phyloP scores from a whole-genome alignment of 2,113 vertebrate genomes.

The Maccullochella peelii region DNA sequence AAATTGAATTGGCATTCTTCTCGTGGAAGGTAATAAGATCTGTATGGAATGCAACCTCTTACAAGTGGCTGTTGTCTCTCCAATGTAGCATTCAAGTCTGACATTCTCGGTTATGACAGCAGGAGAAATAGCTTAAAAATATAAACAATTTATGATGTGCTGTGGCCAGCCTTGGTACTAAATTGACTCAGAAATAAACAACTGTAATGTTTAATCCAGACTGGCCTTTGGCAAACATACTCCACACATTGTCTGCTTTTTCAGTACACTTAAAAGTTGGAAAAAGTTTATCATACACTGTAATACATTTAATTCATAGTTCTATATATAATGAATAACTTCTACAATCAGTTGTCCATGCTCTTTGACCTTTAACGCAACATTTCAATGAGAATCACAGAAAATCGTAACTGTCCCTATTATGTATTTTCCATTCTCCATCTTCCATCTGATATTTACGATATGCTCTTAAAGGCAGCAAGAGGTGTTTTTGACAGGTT shows the following conservation, averaged over 20 bases:
- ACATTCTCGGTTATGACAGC: conserved; percentile 12
- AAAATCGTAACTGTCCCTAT: background rate
- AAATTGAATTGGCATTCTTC: conserved; percentile 49
- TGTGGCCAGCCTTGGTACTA: background rate
- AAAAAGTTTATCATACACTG: background rate
- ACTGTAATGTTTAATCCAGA: conserved; percentile 4
- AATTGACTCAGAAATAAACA: conserved; percentile 32
- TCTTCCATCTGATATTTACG: background rate
- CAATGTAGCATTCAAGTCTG: background rate
- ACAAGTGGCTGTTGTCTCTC: conserved; percentile 33
- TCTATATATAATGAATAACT: background rate
- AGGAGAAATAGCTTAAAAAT: background rate
- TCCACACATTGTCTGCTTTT: background rate
- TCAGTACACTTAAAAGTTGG: background rate
- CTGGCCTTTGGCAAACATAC: conserved; percentile 1
- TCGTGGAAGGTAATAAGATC: conserved; percentile 38
- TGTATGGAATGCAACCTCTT: conserved; percentile 43
- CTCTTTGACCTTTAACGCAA: background rate
- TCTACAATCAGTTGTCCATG: background rate
- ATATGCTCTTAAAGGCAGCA: background rate
- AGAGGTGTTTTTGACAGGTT: background rate
- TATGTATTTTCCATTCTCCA: no score
- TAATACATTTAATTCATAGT: background rate
- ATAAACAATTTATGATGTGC: conserved; percentile 3
- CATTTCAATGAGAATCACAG: background rate